These are phyloP conservation scores for Stenodera caucasica DNA, from an alignment of 2,888 invertebrate genomes.

Conservation along the genomic window DNA sequence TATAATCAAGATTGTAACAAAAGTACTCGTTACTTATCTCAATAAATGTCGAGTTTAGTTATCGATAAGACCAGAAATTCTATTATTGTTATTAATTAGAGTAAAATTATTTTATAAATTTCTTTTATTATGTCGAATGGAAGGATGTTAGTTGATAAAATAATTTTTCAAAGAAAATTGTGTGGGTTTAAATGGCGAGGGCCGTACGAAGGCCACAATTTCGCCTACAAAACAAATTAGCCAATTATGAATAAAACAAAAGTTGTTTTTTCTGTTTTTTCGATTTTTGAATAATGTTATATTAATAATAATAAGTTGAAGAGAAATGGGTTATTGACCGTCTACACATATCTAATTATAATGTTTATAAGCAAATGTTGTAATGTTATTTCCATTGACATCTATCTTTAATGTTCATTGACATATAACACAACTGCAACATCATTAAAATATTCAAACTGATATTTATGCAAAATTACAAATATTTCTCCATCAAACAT, in stretches of 20 bases:
- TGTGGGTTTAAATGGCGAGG: constrained; percentile 28
- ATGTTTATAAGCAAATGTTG: neutral
- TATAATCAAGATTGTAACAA: no score
- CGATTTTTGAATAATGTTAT: no score
- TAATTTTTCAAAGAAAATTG: neutral
- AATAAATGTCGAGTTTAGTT: no score
- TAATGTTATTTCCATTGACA: neutral
- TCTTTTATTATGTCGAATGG: neutral
- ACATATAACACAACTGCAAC: neutral
- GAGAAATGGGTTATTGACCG: neutral
- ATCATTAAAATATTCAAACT: neutral
- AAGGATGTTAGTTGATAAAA: neutral
- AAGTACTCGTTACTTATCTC: no score
- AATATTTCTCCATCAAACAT: no score
- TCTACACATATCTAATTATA: neutral
- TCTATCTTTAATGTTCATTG: neutral
- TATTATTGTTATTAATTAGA: neutral
- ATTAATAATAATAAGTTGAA: no score
- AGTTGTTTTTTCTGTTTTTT: no score
- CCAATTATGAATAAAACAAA: constrained; percentile 11
- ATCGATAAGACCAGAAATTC: neutral
- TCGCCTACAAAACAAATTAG: constrained; percentile 36
- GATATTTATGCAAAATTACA: neutral
- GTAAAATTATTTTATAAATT: neutral
- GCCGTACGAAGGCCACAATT: constrained; percentile 32